Conservation (phyloP, 2,888 invertebrate species). For the Tricholauxania praeusta region DNA sequence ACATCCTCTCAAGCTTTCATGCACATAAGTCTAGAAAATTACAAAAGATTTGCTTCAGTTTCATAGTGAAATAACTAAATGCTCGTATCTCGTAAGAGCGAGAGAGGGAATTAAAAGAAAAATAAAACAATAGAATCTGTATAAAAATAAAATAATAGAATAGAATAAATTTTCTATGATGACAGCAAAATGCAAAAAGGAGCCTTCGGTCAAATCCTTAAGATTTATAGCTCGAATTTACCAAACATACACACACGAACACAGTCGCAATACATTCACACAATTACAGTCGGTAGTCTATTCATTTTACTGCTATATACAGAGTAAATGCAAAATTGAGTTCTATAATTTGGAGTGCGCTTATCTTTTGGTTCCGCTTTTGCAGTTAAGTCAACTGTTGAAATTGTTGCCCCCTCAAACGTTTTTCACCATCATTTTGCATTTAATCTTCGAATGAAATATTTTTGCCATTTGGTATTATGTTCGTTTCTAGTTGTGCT, state of each 20-base stretch:
- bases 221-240: constrained; percentile 29
- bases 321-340: constrained; percentile 1
- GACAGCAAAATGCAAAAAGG: constrained; percentile 12
- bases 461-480: neutral
- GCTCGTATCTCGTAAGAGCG: neutral
- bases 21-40: constrained; percentile 13
- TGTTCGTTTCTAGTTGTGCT: neutral
- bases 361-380: constrained; percentile 16
- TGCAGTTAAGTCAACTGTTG: constrained; percentile 15
- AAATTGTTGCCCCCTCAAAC: constrained; percentile 13
- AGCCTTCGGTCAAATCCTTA: constrained; percentile 32
- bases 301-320: too few relatives aligned
- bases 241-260: neutral
- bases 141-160: constrained; percentile 31
- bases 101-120: constrained; percentile 15
- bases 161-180: constrained; percentile 15
- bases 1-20: constrained; percentile 15
- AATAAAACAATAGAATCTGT: constrained; percentile 36
- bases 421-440: constrained; percentile 1
- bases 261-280: neutral
- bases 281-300: too few relatives aligned
- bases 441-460: constrained; percentile 27
- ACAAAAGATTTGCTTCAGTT: constrained; percentile 6
- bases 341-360: neutral
- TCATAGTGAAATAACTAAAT: too few relatives aligned